phyloP scores from a whole-genome alignment of 2,113 vertebrate genomes.

The Hippopotamus amphibius region DNA sequence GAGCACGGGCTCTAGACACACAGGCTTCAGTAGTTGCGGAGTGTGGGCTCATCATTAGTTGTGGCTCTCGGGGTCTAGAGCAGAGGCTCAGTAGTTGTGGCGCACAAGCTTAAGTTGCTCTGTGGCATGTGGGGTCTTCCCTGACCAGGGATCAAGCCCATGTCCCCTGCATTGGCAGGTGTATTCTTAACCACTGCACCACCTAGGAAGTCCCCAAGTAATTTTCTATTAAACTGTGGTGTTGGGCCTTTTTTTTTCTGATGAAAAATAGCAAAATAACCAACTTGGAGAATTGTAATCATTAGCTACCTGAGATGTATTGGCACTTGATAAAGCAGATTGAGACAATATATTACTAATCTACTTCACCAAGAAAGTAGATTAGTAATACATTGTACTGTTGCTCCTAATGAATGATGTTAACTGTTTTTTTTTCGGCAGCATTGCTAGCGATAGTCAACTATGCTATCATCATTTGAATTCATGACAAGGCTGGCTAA shows the following conservation, averaged over 20 bases:
- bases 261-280: no score
- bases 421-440: background rate
- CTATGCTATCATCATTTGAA: background rate
- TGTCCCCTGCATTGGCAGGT: background rate
- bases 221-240: no score
- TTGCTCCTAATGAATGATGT: background rate
- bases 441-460: background rate
- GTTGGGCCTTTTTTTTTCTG: no score
- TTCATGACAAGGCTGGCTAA: background rate
- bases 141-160: background rate
- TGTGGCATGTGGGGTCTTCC: background rate
- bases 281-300: background rate
- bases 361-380: background rate
- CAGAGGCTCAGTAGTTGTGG: no score
- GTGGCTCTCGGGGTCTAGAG: no score
- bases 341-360: background rate
- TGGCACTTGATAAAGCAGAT: background rate
- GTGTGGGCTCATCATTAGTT: no score
- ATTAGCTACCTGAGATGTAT: background rate
- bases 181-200: background rate
- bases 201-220: background rate
- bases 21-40: no score
- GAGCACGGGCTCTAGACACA: no score
- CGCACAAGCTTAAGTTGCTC: no score
- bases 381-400: no score